Conservation (phyloP, 2,888 invertebrate genomes). For the Microchrysa polita region DNA sequence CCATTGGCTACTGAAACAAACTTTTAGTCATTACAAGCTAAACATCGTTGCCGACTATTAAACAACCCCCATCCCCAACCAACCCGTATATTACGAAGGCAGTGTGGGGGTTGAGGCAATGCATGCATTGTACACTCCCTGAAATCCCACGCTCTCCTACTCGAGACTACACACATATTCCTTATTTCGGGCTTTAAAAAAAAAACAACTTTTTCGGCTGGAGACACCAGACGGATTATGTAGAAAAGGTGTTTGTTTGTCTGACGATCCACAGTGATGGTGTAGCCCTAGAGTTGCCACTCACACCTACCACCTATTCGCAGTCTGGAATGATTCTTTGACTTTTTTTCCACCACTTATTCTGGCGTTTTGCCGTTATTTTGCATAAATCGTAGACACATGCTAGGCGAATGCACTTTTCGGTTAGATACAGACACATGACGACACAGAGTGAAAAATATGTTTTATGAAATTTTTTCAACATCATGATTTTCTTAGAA, state of each 20-base stretch:
- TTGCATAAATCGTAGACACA: conserved; percentile 29
- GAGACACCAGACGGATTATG: conserved; percentile 44
- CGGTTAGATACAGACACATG: conserved; percentile 8
- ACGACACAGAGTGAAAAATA: conserved; percentile 6
- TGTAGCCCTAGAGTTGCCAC: conserved; percentile 28
- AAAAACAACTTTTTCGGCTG: conserved; percentile 33
- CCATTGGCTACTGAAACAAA: not conserved
- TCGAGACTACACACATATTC: conserved; percentile 42
- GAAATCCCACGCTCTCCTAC: conserved; percentile 10
- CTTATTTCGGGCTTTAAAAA: conserved; percentile 38
- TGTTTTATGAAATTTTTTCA: too few relatives aligned
- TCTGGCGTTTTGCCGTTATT: not conserved
- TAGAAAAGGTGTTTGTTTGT: conserved; percentile 32
- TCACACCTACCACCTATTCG: not conserved
- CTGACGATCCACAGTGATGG: not conserved
- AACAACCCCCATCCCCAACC: too few relatives aligned
- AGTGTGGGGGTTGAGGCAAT: too few relatives aligned
- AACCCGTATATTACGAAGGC: too few relatives aligned
- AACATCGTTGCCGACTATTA: too few relatives aligned
- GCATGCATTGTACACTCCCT: not conserved
- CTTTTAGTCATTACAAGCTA: not conserved
- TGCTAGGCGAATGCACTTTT: conserved; percentile 40
- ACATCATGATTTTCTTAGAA: too few relatives aligned
- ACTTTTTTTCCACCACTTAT: too few relatives aligned
- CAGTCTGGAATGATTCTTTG: conserved; percentile 19